Evolutionary conservation across 2,888 invertebrate genomes (phyloP).

Genomic region (Halictus ligatus): DNA sequence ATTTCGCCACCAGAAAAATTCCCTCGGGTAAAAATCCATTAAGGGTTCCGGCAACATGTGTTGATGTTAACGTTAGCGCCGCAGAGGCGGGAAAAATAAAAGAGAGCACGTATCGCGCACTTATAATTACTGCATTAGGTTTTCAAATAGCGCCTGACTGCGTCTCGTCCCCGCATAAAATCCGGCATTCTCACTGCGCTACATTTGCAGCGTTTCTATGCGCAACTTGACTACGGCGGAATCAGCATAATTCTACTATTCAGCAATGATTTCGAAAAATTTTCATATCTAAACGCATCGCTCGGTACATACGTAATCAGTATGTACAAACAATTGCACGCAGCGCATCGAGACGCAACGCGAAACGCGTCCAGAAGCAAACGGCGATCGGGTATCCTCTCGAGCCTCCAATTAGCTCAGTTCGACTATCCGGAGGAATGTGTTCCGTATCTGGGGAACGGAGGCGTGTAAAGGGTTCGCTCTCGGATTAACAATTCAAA

Average conservation of each 20-base stretch:
- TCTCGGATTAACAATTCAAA: not conserved
- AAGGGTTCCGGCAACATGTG: not conserved
- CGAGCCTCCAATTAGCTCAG: not conserved
- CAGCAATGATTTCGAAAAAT: not conserved
- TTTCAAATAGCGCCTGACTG: not conserved
- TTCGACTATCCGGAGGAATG: not conserved
- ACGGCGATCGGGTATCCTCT: not conserved
- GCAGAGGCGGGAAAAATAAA: not conserved
- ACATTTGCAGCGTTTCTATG: not conserved
- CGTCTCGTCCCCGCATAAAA: not conserved
- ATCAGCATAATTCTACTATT: too few species aligned
- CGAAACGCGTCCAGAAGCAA: not conserved
- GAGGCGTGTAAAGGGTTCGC: not conserved
- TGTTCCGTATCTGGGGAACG: not conserved
- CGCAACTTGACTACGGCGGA: not conserved
- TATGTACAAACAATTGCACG: not conserved
- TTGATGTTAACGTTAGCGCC: not conserved
- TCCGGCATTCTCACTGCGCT: not conserved
- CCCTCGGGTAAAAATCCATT: too few species aligned
- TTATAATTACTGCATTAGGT: not conserved
- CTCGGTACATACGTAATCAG: not conserved
- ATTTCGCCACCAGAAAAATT: too few species aligned
- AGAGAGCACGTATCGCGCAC: not conserved
- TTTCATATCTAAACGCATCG: not conserved
- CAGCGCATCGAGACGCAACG: not conserved